Percentiles rank a stretch among this genome's conserved stretches.
phyloP scores from a whole-genome alignment of 2,113 vertebrate genomes.

The Phalacrocorax carbo region DNA sequence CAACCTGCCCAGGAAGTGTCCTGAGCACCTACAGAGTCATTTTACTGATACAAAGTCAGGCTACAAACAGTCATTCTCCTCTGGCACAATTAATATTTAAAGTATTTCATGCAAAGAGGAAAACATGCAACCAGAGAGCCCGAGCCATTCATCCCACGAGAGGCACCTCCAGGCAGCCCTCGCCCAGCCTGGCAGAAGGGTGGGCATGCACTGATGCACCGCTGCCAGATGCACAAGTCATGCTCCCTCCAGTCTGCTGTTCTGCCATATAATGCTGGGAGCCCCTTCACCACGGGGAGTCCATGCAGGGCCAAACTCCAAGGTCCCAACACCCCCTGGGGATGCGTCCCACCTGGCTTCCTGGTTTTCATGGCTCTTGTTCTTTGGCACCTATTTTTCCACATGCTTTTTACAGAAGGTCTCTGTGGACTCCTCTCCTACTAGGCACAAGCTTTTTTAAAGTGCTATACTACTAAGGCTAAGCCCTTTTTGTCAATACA shows the following conservation, averaged over 20 bases:
- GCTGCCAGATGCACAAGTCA: accelerated
- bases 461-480: not conserved
- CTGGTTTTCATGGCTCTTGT: not conserved
- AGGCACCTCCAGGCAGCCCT: not conserved
- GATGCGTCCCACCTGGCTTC: not conserved
- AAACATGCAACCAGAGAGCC: not conserved
- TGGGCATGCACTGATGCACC: accelerated
- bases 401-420: not conserved
- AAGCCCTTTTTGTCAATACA: not conserved
- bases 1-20: not conserved
- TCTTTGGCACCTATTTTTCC: not conserved
- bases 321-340: not conserved
- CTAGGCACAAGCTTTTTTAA: not conserved
- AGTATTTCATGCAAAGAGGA: not conserved
- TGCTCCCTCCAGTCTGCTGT: not conserved
- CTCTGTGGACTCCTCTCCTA: not conserved
- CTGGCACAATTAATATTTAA: not conserved
- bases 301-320: accelerated
- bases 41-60: too few species aligned
- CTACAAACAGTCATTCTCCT: not conserved
- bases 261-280: accelerated
- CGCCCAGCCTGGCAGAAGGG: not conserved
- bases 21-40: not conserved
- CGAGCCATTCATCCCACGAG: accelerated
- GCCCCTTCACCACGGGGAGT: accelerated